These are phyloP conservation scores for Brachionus asplanchnoidis DNA, from an alignment of 1,140 invertebrate species.

Conservation along the genomic window DNA sequence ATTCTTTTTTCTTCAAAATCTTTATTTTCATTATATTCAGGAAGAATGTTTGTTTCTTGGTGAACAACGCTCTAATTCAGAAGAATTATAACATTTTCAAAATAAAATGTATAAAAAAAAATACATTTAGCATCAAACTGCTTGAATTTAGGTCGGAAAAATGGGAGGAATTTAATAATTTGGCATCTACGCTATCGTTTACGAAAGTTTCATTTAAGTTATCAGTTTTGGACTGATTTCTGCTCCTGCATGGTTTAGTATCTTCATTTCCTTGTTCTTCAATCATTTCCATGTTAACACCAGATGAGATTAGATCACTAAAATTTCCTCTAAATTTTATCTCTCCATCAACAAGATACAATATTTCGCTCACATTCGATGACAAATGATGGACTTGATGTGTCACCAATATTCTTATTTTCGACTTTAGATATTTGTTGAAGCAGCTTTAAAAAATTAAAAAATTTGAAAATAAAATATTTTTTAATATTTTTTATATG, in stretches of 20 bases:
- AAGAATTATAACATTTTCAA: background rate
- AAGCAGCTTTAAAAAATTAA: conserved; percentile 52
- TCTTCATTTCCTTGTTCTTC: background rate
- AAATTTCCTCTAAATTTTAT: conserved; percentile 12
- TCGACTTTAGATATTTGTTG: conserved; percentile 65
- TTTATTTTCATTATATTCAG: conserved; percentile 7
- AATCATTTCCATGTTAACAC: conserved; percentile 1
- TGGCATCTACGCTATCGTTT: conserved; percentile 46
- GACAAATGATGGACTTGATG: conserved; percentile 77
- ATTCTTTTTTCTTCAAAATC: conserved; percentile 54
- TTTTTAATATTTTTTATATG: background rate
- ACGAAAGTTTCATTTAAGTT: background rate
- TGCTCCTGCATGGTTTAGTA: background rate
- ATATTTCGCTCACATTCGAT: conserved; percentile 69
- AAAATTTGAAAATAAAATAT: too few relatives aligned
- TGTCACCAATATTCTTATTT: conserved; percentile 74
- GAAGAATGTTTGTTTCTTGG: background rate
- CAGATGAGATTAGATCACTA: background rate
- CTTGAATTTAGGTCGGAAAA: conserved; percentile 23
- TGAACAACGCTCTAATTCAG: background rate
- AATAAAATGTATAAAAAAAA: background rate
- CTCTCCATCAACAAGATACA: conserved; percentile 66
- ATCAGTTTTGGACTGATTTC: background rate
- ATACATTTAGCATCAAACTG: conserved; percentile 15
- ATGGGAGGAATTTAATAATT: conserved; percentile 47